Evolutionary conservation across 2,888 invertebrate genomes (phyloP).

Genomic region (Melinaea marsaeus): DNA sequence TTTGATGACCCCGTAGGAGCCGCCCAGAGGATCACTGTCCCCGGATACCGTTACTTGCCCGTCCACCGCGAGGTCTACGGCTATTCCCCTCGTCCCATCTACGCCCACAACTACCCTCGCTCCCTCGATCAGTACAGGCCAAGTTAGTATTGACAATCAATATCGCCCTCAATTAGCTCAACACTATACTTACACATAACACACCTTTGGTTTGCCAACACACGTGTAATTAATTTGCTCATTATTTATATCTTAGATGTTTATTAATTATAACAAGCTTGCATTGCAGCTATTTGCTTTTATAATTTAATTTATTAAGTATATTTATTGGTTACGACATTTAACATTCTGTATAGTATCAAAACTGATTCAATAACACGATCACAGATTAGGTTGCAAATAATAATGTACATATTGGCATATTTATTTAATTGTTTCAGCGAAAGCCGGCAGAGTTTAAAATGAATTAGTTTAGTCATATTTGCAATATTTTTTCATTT

Average conservation of each 20-base stretch:
- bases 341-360: too few species aligned
- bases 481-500: slow-evolving; percentile 15
- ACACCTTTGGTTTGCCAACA: slow-evolving; percentile 24
- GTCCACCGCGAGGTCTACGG: slow-evolving; percentile 94
- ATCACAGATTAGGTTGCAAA: slow-evolving; percentile 4
- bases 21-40: slow-evolving; percentile 89
- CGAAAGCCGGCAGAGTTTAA: slow-evolving; percentile 60
- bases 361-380: slow-evolving; percentile 2
- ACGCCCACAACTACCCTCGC: slow-evolving; percentile 89
- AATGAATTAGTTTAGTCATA: slow-evolving; percentile 39
- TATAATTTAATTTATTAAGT: slow-evolving; percentile 2
- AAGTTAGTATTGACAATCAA: slow-evolving; percentile 81
- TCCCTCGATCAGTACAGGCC: slow-evolving; percentile 88
- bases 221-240: slow-evolving; percentile 22
- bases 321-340: not conserved
- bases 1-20: slow-evolving; percentile 90
- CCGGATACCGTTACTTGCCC: slow-evolving; percentile 94
- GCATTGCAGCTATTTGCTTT: slow-evolving; percentile 12
- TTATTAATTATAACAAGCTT: slow-evolving; percentile 9
- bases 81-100: slow-evolving; percentile 91
- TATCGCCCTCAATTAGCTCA: slow-evolving; percentile 19
- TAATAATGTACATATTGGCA: slow-evolving; percentile 44
- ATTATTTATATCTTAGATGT: slow-evolving; percentile 12
- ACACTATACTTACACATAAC: slow-evolving; percentile 17
- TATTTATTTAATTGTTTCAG: slow-evolving; percentile 70